phyloP scores from a whole-genome alignment of 2,797 vertebrate genomes.

The Tenualosa thibaudeaui region DNA sequence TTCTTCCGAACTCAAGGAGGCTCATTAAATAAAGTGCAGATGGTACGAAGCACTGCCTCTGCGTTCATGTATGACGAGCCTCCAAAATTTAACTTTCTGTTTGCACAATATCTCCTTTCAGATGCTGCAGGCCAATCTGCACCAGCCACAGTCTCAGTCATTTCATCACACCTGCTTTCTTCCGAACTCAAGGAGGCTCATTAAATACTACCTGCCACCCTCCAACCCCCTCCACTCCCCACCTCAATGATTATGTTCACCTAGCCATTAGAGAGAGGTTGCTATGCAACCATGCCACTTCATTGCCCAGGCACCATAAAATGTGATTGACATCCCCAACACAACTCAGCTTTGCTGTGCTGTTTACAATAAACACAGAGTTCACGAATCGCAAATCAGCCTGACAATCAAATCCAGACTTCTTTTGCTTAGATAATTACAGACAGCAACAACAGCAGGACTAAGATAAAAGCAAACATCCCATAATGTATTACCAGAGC shows the following conservation, averaged over 20 bases:
- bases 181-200: neutral
- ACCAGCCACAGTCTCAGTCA: neutral
- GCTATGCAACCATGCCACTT: slow-evolving; percentile 37
- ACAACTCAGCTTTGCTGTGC: neutral
- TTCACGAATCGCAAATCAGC: neutral
- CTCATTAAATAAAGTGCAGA: slow-evolving; percentile 24
- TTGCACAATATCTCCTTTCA: slow-evolving; percentile 7
- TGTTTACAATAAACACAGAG: slow-evolving; percentile 24
- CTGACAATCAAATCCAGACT: slow-evolving; percentile 14
- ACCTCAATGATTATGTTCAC: neutral
- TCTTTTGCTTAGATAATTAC: slow-evolving; percentile 1
- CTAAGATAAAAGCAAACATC: neutral
- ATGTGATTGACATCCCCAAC: slow-evolving; percentile 25
- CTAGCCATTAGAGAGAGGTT: slow-evolving; percentile 30
- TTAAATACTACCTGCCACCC: neutral
- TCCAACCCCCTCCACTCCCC: no score
- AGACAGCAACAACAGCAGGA: neutral
- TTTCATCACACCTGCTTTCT: slow-evolving; percentile 19
- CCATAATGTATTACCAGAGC: neutral
- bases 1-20: neutral
- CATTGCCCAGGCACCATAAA: slow-evolving; percentile 14
- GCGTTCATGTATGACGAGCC: neutral
- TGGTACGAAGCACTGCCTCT: neutral
- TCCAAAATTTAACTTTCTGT: slow-evolving; percentile 8
- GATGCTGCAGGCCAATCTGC: neutral